Percentiles rank a stretch among this genome's conserved stretches.
Conservation (phyloP, 1,140 invertebrate species). For the Heliothis subflexa region DNA sequence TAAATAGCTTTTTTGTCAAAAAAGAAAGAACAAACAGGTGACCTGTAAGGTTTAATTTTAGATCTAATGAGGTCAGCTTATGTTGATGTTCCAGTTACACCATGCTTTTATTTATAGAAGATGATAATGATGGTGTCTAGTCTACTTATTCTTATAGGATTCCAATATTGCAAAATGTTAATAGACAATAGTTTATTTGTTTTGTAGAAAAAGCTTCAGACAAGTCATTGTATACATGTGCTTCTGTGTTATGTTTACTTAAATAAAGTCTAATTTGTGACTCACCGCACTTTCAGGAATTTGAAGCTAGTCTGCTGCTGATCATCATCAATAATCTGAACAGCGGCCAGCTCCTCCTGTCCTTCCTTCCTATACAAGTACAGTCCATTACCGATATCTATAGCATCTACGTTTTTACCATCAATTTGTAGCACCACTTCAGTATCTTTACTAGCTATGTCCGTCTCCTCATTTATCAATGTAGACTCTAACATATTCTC, state of each 20-base stretch:
- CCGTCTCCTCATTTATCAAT: conserved; percentile 61
- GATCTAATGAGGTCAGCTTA: conserved; percentile 1
- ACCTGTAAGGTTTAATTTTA: neutral
- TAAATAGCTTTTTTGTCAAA: too few relatives aligned
- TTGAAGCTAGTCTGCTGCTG: conserved; percentile 79
- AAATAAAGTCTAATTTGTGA: conserved; percentile 1
- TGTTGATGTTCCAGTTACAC: conserved; percentile 6
- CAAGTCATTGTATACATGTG: too few relatives aligned
- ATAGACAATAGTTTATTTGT: too few relatives aligned
- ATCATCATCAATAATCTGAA: conserved; percentile 78
- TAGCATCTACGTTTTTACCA: conserved; percentile 84
- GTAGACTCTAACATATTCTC: conserved; percentile 52
- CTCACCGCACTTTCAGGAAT: conserved; percentile 84
- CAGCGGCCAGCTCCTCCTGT: conserved; percentile 78
- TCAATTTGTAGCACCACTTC: conserved; percentile 84
- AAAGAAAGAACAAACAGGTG: too few relatives aligned
- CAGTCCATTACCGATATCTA: conserved; percentile 83
- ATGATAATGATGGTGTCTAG: neutral
- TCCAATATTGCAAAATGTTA: too few relatives aligned
- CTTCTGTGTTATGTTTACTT: neutral
- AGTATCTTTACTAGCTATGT: conserved; percentile 71
- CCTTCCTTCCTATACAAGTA: conserved; percentile 83
- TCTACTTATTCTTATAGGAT: too few relatives aligned
- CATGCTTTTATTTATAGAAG: neutral
- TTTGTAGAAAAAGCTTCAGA: too few relatives aligned